Evolutionary conservation across 2,113 vertebrate genomes (phyloP).

Genomic region (Hylia prasina): DNA sequence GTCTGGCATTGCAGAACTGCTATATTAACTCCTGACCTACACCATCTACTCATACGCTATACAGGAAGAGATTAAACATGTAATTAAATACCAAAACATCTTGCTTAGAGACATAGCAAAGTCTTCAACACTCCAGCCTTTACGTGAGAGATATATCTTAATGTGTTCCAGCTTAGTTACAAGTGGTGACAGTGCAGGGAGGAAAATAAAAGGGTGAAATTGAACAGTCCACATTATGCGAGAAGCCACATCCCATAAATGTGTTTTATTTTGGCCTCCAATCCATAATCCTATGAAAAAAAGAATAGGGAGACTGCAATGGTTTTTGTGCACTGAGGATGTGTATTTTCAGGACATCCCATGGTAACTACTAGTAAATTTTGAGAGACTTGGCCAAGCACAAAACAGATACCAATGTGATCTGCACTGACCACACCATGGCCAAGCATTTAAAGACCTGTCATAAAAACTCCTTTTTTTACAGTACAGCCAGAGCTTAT

Average conservation of each 20-base stretch:
- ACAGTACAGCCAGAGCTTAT: neutral
- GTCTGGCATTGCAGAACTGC: neutral
- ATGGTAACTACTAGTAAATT: neutral
- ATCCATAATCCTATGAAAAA: neutral
- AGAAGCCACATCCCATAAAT: neutral
- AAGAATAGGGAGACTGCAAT: neutral
- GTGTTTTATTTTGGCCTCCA: neutral
- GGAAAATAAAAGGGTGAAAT: neutral
- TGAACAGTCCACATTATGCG: neutral
- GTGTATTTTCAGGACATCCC: neutral
- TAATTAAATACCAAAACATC: neutral
- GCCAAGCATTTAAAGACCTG: neutral
- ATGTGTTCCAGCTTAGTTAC: neutral
- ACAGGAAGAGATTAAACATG: neutral
- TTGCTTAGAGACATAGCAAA: neutral
- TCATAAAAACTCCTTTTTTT: neutral
- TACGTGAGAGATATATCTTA: neutral
- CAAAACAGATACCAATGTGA: neutral
- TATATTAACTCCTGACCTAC: neutral
- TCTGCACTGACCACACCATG: neutral
- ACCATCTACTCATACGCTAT: neutral
- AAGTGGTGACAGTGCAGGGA: neutral
- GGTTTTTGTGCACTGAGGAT: neutral
- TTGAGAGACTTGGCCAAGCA: neutral
- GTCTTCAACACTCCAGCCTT: neutral